A percentile compares a stretch with the other conserved stretches of the same genome.
Evolutionary conservation across 2,113 vertebrate genomes (phyloP).

Genomic region (Merops nubicus): DNA sequence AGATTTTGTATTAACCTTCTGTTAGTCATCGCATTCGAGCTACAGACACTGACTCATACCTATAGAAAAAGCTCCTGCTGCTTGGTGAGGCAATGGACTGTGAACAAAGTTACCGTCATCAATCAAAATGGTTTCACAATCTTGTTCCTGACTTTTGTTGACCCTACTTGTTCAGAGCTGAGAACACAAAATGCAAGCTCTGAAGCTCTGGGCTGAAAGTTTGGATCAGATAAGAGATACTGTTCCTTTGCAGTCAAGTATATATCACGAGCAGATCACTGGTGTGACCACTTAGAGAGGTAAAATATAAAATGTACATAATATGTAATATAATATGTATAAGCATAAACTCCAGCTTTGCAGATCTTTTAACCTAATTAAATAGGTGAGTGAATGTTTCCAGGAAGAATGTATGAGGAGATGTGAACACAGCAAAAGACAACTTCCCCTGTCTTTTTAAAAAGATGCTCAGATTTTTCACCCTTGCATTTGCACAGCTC

Average conservation of each 20-base stretch:
- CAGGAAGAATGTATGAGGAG: neutral
- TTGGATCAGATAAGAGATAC: neutral
- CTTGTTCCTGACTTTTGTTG: neutral
- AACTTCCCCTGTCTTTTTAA: neutral
- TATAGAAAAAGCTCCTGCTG: neutral
- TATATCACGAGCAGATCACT: neutral
- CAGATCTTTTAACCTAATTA: neutral
- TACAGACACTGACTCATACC: neutral
- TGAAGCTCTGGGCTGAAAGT: neutral
- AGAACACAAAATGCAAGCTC: neutral
- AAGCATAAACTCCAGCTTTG: neutral
- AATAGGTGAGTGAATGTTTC: neutral
- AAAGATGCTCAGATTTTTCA: neutral
- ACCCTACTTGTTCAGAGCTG: neutral
- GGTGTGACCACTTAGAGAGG: neutral
- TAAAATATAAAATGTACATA: neutral
- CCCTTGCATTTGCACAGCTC: neutral
- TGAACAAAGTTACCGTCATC: neutral
- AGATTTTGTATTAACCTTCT: neutral
- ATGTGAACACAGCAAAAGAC: neutral
- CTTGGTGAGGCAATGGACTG: neutral
- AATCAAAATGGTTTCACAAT: constrained; percentile 18
- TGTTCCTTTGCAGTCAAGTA: neutral
- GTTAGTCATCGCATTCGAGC: neutral
- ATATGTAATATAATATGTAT: too few relatives aligned